A percentile compares a stretch with the other conserved stretches of the same genome.
phyloP scores from a whole-genome alignment of 2,113 vertebrate species.

The Microcebus tavaratra region DNA sequence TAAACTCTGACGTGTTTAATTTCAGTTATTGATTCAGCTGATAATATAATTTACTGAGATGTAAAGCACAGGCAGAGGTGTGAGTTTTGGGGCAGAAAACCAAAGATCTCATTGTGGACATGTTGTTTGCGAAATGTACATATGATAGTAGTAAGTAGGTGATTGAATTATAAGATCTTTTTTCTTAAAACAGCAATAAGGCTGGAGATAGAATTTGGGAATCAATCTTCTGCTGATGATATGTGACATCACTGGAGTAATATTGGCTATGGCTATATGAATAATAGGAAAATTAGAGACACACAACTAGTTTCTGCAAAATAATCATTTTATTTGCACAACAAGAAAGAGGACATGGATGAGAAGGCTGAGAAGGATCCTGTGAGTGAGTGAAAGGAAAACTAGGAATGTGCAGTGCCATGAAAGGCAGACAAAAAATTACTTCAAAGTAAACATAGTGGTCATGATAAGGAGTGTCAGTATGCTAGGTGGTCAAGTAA shows the following conservation, averaged over 20 bases:
- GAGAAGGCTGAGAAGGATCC: neutral
- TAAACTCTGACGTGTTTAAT: neutral
- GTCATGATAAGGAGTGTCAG: neutral
- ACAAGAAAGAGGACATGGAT: neutral
- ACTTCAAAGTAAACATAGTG: neutral
- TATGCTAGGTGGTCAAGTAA: neutral
- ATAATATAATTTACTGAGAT: neutral
- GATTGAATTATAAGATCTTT: neutral
- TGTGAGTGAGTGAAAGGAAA: neutral
- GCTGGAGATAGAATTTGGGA: neutral
- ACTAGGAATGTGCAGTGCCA: neutral
- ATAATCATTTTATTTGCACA: neutral
- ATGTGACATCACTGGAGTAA: neutral
- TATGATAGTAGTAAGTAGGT: neutral
- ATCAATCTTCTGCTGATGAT: neutral
- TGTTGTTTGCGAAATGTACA: no score
- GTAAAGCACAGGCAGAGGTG: neutral
- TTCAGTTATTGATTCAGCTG: neutral
- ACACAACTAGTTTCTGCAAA: neutral
- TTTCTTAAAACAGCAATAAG: neutral
- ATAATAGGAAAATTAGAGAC: neutral
- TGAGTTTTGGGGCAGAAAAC: neutral
- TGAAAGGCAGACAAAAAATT: neutral
- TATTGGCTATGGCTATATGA: fast-evolving
- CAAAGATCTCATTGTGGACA: neutral